Conservation (phyloP, 2,888 invertebrate genomes). For the Luffia ferchaultella region DNA sequence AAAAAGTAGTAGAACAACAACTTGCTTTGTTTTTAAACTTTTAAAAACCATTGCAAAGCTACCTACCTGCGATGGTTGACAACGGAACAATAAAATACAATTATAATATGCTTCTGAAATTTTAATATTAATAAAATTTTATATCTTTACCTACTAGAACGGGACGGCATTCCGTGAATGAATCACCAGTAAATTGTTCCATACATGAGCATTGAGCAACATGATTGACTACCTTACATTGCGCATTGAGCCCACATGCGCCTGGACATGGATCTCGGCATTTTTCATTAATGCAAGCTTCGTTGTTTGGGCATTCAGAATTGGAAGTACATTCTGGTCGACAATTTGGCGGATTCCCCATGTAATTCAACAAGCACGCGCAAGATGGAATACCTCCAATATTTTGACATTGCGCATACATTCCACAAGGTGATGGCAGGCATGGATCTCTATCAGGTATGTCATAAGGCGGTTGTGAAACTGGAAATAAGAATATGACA, state of each 20-base stretch:
- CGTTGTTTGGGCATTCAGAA: slow-evolving; percentile 72
- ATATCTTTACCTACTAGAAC: slow-evolving; percentile 39
- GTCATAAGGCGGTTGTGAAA: slow-evolving; percentile 33
- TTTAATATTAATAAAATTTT: slow-evolving; percentile 8
- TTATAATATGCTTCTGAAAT: too few relatives aligned
- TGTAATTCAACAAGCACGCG: slow-evolving; percentile 65
- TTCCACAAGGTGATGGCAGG: slow-evolving; percentile 73
- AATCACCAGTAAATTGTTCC: slow-evolving; percentile 66
- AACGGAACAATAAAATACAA: too few relatives aligned
- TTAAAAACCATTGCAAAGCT: too few relatives aligned
- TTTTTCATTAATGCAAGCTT: slow-evolving; percentile 71
- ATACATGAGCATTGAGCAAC: slow-evolving; percentile 70
- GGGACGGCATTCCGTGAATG: slow-evolving; percentile 56
- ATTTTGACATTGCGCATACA: slow-evolving; percentile 69
- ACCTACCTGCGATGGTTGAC: too few relatives aligned
- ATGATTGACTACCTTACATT: slow-evolving; percentile 69
- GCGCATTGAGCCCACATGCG: slow-evolving; percentile 68
- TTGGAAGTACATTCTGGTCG: slow-evolving; percentile 75
- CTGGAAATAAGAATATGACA: slow-evolving; percentile 26
- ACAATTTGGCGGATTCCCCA: slow-evolving; percentile 73
- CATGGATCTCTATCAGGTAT: slow-evolving; percentile 61
- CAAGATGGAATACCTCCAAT: slow-evolving; percentile 66
- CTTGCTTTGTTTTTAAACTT: too few relatives aligned
- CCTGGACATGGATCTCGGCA: slow-evolving; percentile 75
- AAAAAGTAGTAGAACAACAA: too few relatives aligned